phyloP scores from a whole-genome alignment of 1,140 invertebrate species.

The Physella acuta region DNA sequence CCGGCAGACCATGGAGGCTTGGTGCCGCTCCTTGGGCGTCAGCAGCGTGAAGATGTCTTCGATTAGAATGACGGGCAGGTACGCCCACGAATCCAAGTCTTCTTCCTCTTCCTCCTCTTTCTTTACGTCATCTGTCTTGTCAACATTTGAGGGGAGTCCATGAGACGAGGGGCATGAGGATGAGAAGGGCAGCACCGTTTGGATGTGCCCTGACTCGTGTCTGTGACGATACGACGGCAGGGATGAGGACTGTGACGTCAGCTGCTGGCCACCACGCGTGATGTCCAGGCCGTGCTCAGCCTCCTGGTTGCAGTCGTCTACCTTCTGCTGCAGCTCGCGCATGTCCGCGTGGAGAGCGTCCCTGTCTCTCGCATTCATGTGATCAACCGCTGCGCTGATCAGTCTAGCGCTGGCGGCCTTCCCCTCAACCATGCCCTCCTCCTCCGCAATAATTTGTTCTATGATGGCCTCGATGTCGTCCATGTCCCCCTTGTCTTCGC shows the following conservation, averaged over 20 bases:
- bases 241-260: conserved; percentile 11
- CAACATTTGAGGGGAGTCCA: neutral
- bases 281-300: neutral
- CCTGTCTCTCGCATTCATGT: neutral
- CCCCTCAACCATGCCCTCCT: neutral
- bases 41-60: conserved; percentile 78
- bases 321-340: neutral
- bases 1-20: conserved; percentile 72
- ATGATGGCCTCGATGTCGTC: conserved; percentile 18
- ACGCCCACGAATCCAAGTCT: conserved; percentile 64
- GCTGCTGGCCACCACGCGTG: neutral
- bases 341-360: neutral
- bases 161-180: conserved; percentile 10
- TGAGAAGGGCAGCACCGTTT: conserved; percentile 3
- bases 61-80: conserved; percentile 74
- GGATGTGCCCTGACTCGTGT: neutral
- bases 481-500: neutral
- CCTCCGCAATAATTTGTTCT: conserved; percentile 16
- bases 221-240: neutral
- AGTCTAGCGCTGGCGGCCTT: neutral
- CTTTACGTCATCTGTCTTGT: neutral
- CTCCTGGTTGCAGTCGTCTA: neutral
- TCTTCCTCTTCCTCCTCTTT: conserved; percentile 29
- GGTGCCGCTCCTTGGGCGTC: conserved; percentile 71
- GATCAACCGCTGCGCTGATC: neutral